Base-by-base conservation (phyloP, 2,797 vertebrate genomes). In the Pteropus rufus region DNA sequence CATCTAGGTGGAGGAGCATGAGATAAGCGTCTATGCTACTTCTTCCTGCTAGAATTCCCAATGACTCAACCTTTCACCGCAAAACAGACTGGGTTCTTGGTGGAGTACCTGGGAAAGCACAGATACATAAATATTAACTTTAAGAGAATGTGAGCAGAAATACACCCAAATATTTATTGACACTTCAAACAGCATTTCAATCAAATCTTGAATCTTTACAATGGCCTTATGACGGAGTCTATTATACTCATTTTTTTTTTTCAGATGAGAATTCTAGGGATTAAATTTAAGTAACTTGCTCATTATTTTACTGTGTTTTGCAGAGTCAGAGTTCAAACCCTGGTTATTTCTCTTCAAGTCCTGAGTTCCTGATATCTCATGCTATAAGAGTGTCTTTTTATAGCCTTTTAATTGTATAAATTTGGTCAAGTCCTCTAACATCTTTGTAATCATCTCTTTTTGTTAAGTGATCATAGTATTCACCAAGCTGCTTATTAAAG, bases 1-100 rank as follows among this genome's bases (percentile, higher is more conserved):
- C 54, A 2, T 8, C 0, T 36, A 4, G 31, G 23, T 29, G 36
- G 5, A n/a, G 12, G 16, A 21, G 10, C 2, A n/a, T 2, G 4
- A 46, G 24, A 10, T 8, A 26, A 41, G 6, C 5, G 54, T 9
- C 39, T 10, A 0, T 1, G 0, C 1, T 24, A 1, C 1, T 9
- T 52, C 12, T 29, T 41, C 54, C 24, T 19, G 19, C 8, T 1
- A 14, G 14, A 2, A 23, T 4, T 5, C 7, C 19, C 12, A 24
- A 1, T 21, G 7, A 3, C 4, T 1, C 26, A 4, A 7, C 52
- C 26, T 72, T 70, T 21, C 39, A 23, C 6, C 23, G 5, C 14
- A 80, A 3, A 81, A 3, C 19, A 10, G 5, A 44, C 2, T 60
- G 58, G 58, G 5, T 44, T 56, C 56, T 62, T 8, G 21, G 3